Conservation (phyloP, 2,888 invertebrate species). For the Pimpla rufipes region DNA sequence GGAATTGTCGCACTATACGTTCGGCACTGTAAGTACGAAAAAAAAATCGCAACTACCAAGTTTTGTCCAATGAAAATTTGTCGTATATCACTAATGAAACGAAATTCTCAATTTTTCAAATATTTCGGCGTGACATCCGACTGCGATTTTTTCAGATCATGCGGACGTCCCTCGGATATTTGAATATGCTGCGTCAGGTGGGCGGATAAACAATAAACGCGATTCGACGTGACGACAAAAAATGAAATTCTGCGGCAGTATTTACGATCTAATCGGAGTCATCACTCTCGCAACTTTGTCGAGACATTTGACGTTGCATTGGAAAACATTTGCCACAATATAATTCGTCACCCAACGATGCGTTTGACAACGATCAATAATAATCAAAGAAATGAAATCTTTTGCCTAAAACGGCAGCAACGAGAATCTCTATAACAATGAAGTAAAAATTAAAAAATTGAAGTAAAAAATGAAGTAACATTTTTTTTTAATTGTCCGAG, state of each 20-base stretch:
- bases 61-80: neutral
- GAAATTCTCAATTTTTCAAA: neutral
- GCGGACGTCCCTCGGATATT: slow-evolving; percentile 43
- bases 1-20: slow-evolving; percentile 70
- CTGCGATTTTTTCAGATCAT: slow-evolving; percentile 31
- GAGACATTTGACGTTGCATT: too few relatives aligned
- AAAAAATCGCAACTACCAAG: neutral
- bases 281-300: neutral
- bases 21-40: slow-evolving; percentile 71
- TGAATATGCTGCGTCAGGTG: slow-evolving; percentile 56
- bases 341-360: too few relatives aligned
- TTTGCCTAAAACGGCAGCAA: too few relatives aligned
- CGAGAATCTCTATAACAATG: too few relatives aligned
- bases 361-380: too few relatives aligned
- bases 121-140: too few relatives aligned
- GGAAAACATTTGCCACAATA: too few relatives aligned
- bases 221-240: neutral
- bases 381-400: too few relatives aligned
- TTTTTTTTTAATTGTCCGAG: too few relatives aligned
- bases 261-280: neutral
- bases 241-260: neutral
- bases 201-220: slow-evolving; percentile 9
- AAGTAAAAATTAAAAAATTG: too few relatives aligned
- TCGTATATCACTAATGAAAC: neutral
- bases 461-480: too few relatives aligned